Evolutionary conservation across 1,140 invertebrate genomes (phyloP), one percentile per base, ranked within the genome.

Genomic region (Cardiocondyla obscurior): DNA sequence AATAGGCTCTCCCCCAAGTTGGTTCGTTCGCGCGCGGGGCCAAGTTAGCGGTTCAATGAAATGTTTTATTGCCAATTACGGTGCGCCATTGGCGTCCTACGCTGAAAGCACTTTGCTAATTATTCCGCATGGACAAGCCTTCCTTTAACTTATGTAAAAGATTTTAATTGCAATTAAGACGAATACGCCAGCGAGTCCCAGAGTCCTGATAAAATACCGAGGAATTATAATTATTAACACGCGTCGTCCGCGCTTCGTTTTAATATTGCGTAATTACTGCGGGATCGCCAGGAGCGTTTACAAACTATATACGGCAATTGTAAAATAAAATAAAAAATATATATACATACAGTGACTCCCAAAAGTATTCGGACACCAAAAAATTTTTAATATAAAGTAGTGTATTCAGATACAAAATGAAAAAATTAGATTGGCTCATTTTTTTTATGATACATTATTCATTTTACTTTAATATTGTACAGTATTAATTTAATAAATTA

Each of bases 11-110:
- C 77, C 82, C 70, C 62, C 69, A 77, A 58, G 67, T 62, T 72
- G 12, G 62, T 58, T 81, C 53, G 57, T 8, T 49, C 57, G 33
- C 55, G 74, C 64, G 77, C 44, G 62, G 67, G 19, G 6, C 36
- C 67, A 46, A 84, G 82, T 81, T 60, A 60, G 76, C 67, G 81
- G 70, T 76, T 82, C 83, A 82, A 72, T 85, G 79, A 76, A 76
- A 85, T 85, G 83, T 85, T 85, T 85, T 85, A 85, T 85, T 82
- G 83, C 79, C 83, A 85, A 85, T 85, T 85, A 82, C 46, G 60
- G 25, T 12, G 57, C 62, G 25, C 55, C 57, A 39, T 85, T 64
- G 72, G 49, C 69, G 28, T 82, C 22, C 64, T 46, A 30, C 55
- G 65, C 25, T 55, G 30, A 88, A 90, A 85, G 70, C 81, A 85